Evolutionary conservation across 2,797 vertebrate species (phyloP).

Genomic region (Cheirogaleus major): DNA sequence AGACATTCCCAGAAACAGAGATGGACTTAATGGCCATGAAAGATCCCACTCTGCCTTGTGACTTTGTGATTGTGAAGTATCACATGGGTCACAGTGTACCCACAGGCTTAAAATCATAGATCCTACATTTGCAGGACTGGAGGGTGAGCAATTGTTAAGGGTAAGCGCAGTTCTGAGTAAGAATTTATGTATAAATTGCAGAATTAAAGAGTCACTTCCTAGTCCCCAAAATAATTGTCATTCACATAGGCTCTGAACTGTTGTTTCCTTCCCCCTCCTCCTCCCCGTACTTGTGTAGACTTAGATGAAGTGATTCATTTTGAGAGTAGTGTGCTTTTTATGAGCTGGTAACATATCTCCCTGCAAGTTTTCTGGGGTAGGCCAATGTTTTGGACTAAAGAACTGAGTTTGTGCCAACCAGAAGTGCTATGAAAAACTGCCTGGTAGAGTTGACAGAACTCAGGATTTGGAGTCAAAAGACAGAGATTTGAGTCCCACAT

Average conservation of each 20-base stretch:
- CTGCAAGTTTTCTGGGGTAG: background rate
- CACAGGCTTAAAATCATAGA: background rate
- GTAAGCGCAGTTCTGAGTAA: background rate
- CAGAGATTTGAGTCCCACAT: background rate
- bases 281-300: too few species aligned
- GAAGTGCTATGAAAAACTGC: background rate
- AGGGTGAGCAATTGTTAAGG: background rate
- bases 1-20: slow-evolving; percentile 24
- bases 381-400: background rate
- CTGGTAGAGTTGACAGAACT: background rate
- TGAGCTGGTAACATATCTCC: background rate
- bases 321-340: background rate
- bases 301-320: background rate
- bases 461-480: background rate
- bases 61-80: background rate
- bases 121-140: background rate
- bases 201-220: background rate
- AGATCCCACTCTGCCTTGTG: background rate
- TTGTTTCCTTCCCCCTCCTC: background rate
- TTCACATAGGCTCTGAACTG: background rate
- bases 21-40: background rate
- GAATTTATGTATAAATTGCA: background rate
- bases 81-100: background rate
- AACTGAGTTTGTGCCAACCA: background rate
- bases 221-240: background rate